Evolutionary conservation across 2,888 invertebrate species (phyloP).

Genomic region (Acanthosepion esculentum): DNA sequence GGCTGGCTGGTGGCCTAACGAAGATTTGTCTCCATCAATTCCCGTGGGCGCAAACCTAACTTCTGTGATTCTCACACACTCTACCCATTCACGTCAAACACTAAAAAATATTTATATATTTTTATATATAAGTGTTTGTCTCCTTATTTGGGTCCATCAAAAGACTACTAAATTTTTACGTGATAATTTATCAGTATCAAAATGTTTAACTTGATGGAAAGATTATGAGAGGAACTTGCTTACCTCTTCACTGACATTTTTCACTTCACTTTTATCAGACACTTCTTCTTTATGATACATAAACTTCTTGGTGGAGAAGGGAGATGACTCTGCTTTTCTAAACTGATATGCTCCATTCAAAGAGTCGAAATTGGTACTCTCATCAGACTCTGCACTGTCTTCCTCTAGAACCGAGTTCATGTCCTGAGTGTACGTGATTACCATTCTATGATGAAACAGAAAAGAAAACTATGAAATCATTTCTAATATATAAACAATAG

Average conservation of each 20-base stretch:
- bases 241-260: conserved; percentile 48
- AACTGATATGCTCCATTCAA: conserved; percentile 71
- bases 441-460: conserved; percentile 61
- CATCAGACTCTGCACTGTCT: conserved; percentile 63
- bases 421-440: conserved; percentile 65
- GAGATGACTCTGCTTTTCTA: conserved; percentile 79
- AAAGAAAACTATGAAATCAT: not conserved
- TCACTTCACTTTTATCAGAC: conserved; percentile 50
- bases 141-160: too few relatives aligned
- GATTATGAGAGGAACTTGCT: not conserved
- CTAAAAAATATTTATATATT: too few relatives aligned
- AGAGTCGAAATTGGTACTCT: conserved; percentile 61
- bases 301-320: conserved; percentile 87
- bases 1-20: too few relatives aligned
- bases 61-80: too few relatives aligned
- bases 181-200: not conserved
- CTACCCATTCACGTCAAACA: too few relatives aligned
- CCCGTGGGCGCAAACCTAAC: too few relatives aligned
- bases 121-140: too few relatives aligned
- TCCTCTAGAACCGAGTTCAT: conserved; percentile 67
- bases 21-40: too few relatives aligned
- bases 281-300: conserved; percentile 80
- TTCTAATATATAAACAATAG: too few relatives aligned
- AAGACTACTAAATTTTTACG: too few relatives aligned
- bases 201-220: not conserved